Evolutionary conservation across 2,113 vertebrate genomes (phyloP).

Genomic region (Scatophagus argus): DNA sequence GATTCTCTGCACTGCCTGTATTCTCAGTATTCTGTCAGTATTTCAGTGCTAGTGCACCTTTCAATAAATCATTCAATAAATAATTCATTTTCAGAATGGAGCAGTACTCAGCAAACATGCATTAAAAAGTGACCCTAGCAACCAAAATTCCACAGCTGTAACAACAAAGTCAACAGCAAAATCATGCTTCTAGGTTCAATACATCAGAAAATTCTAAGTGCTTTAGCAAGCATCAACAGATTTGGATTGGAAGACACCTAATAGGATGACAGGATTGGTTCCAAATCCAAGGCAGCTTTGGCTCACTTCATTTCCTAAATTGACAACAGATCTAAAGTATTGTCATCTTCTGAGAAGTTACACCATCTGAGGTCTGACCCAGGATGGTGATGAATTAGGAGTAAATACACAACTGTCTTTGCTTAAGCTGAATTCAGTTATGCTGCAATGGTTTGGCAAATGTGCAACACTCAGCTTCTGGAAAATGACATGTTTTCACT

Average conservation of each 20-base stretch:
- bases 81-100: background rate
- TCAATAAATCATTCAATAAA: background rate
- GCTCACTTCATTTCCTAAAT: constrained; percentile 39
- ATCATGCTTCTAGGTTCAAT: background rate
- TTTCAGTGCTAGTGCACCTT: background rate
- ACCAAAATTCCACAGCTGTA: background rate
- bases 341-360: background rate
- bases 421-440: background rate
- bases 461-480: background rate
- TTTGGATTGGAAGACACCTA: constrained; percentile 40
- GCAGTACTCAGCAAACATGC: background rate
- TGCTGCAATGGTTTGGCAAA: background rate
- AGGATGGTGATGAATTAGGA: constrained; percentile 12
- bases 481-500: background rate
- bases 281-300: constrained; percentile 49
- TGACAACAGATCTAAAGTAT: constrained; percentile 40
- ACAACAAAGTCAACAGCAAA: background rate
- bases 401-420: background rate
- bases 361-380: constrained; percentile 25
- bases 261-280: constrained; percentile 35
- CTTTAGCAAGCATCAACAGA: constrained; percentile 19
- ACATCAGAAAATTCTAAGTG: background rate
- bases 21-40: background rate
- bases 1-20: background rate
- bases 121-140: background rate